Evolutionary conservation across 2,113 vertebrate species (phyloP).

Genomic region (Hirundichthys speculiger): DNA sequence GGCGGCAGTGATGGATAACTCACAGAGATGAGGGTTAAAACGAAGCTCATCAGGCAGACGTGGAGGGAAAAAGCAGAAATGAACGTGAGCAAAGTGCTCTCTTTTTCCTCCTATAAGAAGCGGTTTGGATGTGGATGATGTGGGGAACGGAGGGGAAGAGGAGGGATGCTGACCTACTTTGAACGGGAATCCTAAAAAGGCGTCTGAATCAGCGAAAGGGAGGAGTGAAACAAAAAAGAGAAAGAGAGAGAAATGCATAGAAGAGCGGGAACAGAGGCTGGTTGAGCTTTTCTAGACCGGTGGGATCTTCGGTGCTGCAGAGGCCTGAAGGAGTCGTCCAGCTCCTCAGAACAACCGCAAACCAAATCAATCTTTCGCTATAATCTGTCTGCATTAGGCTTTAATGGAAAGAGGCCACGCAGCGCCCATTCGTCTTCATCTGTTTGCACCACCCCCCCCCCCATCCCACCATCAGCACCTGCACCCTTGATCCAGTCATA

Average conservation of each 20-base stretch:
- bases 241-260: constrained; percentile 35
- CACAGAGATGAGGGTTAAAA: constrained; percentile 9
- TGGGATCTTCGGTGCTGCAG: constrained; percentile 8
- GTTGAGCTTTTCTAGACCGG: constrained; percentile 37
- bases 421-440: constrained; percentile 45
- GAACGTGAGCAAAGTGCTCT: constrained; percentile 40
- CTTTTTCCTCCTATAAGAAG: constrained; percentile 16
- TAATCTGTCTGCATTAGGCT: constrained; percentile 45
- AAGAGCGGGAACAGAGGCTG: constrained; percentile 21
- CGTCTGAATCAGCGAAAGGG: constrained; percentile 44
- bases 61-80: constrained; percentile 44
- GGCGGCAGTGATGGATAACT: constrained; percentile 55
- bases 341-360: constrained; percentile 8
- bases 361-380: constrained; percentile 42
- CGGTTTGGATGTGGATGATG: constrained; percentile 54
- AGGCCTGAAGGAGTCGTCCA: constrained; percentile 27
- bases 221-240: constrained; percentile 37
- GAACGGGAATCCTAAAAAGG: constrained; percentile 60
- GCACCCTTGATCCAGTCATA: constrained; percentile 56
- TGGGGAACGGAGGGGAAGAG: constrained; percentile 30
- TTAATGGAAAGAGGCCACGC: constrained; percentile 38
- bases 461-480: constrained; percentile 16
- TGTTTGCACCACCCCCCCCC: constrained; percentile 12
- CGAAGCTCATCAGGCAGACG: not conserved
- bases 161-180: constrained; percentile 69